Conservation (phyloP, 2,888 invertebrate species). For the Helleia helle region DNA sequence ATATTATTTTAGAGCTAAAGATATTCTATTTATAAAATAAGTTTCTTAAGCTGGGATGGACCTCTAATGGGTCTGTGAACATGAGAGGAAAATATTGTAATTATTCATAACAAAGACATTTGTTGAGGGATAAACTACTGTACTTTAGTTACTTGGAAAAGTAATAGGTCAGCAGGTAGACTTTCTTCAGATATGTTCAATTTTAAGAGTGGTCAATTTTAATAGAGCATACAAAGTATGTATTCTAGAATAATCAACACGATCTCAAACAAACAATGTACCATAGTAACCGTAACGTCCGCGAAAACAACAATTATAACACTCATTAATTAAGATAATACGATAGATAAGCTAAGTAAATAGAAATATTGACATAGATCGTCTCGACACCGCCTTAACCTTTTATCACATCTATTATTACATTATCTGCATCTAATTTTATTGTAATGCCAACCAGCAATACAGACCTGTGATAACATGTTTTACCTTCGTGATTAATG, state of each 20-base stretch:
- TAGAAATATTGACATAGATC: constrained; percentile 68
- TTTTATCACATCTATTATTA: constrained; percentile 50
- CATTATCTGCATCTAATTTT: constrained; percentile 40
- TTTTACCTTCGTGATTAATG: not conserved
- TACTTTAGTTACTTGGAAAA: too few relatives aligned
- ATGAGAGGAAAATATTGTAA: too few relatives aligned
- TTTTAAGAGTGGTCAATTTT: too few relatives aligned
- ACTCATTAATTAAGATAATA: constrained; percentile 30
- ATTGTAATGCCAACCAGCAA: constrained; percentile 28
- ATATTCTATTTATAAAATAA: too few relatives aligned
- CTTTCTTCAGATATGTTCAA: too few relatives aligned
- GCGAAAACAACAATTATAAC: constrained; percentile 26
- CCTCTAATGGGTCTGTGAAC: too few relatives aligned
- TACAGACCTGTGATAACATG: constrained; percentile 19
- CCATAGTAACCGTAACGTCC: constrained; percentile 27
- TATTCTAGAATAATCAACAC: constrained; percentile 2
- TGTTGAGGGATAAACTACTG: too few relatives aligned
- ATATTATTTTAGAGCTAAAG: too few relatives aligned
- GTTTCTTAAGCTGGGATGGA: too few relatives aligned
- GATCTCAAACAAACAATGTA: constrained; percentile 22
- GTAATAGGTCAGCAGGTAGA: too few relatives aligned
- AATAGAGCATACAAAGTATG: not conserved
- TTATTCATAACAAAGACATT: too few relatives aligned
- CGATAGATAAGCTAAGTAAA: constrained; percentile 27
- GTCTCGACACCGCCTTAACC: constrained; percentile 62